phyloP scores from a whole-genome alignment of 2,888 invertebrate genomes.

The Tupiocoris notatus region DNA sequence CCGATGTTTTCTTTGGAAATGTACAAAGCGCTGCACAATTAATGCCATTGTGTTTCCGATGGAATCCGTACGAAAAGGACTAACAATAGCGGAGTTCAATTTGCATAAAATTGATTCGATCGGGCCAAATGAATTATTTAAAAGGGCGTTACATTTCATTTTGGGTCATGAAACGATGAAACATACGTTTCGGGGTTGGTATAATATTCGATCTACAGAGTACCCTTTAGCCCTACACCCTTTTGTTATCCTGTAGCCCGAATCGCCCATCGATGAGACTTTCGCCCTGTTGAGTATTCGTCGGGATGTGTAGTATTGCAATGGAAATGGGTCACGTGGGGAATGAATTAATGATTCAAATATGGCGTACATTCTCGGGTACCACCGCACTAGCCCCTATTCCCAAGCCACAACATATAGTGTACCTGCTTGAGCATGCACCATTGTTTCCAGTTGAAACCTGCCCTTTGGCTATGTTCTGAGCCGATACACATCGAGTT shows the following conservation, averaged over 20 bases:
- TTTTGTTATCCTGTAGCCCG: neutral
- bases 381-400: neutral
- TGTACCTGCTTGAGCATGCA: neutral
- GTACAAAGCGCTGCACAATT: too few species aligned
- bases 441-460: neutral
- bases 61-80: neutral
- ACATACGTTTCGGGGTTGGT: neutral
- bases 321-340: neutral
- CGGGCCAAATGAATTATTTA: neutral
- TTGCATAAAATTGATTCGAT: conserved; percentile 6
- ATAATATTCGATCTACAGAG: neutral
- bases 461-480: neutral
- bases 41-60: too few species aligned
- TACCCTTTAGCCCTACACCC: neutral
- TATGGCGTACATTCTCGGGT: neutral
- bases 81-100: neutral
- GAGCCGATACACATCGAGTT: neutral
- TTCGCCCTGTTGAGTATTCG: neutral
- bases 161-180: neutral
- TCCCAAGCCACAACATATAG: neutral
- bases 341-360: neutral
- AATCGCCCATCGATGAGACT: too few species aligned
- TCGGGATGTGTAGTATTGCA: neutral
- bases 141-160: neutral
- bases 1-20: too few species aligned